These are phyloP conservation scores for Burhinus bistriatus DNA, from an alignment of 2,113 vertebrate genomes.

Conservation along the genomic window DNA sequence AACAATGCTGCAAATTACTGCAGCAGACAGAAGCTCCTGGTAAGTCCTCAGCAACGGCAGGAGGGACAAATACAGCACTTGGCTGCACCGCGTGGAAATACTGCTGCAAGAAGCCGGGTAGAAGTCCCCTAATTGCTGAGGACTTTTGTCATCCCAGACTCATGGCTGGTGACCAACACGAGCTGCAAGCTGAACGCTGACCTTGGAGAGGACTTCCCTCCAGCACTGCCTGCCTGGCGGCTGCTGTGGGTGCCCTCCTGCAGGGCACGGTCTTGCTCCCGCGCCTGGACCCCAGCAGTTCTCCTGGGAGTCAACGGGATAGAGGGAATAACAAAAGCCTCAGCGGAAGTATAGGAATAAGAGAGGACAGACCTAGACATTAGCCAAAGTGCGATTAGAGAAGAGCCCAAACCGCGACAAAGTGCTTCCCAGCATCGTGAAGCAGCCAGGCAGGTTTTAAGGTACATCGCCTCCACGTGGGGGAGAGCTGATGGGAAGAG, in stretches of 20 bases:
- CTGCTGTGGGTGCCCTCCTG: neutral
- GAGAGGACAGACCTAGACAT: neutral
- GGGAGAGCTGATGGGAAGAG: neutral
- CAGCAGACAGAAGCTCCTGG: neutral
- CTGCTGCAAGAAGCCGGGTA: fast-evolving
- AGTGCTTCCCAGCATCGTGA: neutral
- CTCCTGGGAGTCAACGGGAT: neutral
- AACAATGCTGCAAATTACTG: neutral
- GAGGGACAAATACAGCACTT: neutral
- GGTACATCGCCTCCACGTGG: fast-evolving
- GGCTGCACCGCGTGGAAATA: neutral
- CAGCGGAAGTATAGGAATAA: neutral
- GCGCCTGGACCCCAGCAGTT: neutral
- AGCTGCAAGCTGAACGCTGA: too few relatives aligned
- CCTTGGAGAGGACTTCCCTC: neutral
- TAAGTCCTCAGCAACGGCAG: fast-evolving
- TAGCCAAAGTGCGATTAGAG: neutral
- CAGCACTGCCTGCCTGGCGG: too few relatives aligned
- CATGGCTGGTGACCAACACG: fast-evolving
- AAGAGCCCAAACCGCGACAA: too few relatives aligned
- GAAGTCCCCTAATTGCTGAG: too few relatives aligned
- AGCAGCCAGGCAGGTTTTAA: neutral
- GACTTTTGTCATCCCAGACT: neutral
- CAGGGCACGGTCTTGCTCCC: neutral
- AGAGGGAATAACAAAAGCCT: fast-evolving